These are phyloP conservation scores for Macrophya alboannulata DNA, from an alignment of 2,888 invertebrate species.

Conservation along the genomic window DNA sequence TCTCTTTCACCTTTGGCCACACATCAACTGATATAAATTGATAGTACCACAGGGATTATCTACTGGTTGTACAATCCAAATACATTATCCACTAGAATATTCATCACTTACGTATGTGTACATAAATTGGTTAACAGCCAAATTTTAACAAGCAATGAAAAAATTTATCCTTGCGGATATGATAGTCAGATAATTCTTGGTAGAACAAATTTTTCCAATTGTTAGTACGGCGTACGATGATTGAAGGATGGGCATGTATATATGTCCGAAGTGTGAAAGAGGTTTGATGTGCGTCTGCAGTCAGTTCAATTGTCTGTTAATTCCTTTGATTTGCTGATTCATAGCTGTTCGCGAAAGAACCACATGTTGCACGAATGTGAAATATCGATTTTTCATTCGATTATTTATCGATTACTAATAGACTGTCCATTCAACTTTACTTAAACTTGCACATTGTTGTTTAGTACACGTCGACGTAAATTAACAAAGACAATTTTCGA, in stretches of 20 bases:
- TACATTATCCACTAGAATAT: not conserved
- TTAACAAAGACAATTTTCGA: not conserved
- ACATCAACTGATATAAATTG: not conserved
- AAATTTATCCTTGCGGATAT: not conserved
- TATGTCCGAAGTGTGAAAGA: not conserved
- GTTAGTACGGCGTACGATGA: not conserved
- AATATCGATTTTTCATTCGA: not conserved
- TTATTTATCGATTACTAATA: not conserved
- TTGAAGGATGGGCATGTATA: not conserved
- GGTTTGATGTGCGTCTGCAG: not conserved
- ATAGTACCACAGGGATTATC: too few species aligned
- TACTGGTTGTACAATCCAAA: too few species aligned
- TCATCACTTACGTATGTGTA: not conserved
- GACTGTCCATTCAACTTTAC: not conserved
- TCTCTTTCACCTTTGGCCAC: not conserved
- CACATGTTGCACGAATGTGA: not conserved
- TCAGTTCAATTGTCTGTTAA: not conserved
- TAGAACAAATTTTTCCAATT: not conserved
- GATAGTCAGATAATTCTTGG: not conserved
- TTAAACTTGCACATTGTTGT: not conserved
- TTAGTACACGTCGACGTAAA: not conserved
- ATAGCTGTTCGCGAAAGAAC: not conserved
- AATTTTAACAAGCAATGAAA: not conserved
- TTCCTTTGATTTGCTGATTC: slow-evolving; percentile 5
- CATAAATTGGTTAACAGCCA: not conserved